Evolutionary conservation across 2,797 vertebrate genomes (phyloP).

Genomic region (Meda fulgida): DNA sequence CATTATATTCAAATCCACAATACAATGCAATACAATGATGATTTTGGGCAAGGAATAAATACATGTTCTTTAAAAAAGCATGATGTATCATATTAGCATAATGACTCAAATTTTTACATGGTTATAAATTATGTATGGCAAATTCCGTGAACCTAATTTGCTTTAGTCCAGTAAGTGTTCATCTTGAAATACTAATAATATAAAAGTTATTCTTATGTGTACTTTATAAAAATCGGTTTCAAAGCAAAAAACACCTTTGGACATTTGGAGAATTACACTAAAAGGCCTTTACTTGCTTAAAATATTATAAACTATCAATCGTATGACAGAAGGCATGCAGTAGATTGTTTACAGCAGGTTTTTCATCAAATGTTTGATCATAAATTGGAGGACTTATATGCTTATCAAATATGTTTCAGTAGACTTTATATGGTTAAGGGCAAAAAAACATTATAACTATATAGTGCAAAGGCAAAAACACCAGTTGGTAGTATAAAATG

Average conservation of each 20-base stretch:
- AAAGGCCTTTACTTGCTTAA: background rate
- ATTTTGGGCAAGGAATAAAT: no score
- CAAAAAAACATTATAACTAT: background rate
- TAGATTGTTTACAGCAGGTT: background rate
- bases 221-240: background rate
- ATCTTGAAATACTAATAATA: background rate
- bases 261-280: background rate
- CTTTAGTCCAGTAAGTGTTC: background rate
- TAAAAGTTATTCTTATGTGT: no score
- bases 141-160: background rate
- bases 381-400: background rate
- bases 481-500: background rate
- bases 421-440: background rate
- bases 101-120: background rate
- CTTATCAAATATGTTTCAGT: background rate
- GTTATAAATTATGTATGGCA: background rate
- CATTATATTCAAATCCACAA: background rate
- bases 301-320: background rate
- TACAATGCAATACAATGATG: no score
- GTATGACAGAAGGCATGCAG: background rate
- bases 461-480: background rate
- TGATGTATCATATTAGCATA: background rate
- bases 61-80: no score
- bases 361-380: background rate
- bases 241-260: background rate